phyloP scores from a whole-genome alignment of 2,888 invertebrate genomes.

The Steinernema hermaphroditum region DNA sequence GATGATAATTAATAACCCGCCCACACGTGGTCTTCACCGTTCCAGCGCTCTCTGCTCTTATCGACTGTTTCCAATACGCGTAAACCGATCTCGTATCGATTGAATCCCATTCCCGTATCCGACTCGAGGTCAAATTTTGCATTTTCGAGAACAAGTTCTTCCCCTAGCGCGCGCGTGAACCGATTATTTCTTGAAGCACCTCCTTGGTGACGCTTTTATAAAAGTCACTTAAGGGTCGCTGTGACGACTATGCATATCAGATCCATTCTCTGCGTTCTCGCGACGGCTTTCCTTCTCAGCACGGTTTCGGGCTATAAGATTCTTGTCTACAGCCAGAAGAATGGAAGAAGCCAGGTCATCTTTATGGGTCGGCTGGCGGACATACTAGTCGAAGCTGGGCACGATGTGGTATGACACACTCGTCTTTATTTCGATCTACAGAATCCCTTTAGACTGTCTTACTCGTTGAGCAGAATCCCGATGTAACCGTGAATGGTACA shows the following conservation, averaged over 20 bases:
- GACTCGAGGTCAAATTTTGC: not conserved
- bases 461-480: conserved; percentile 7
- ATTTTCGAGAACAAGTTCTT: not conserved
- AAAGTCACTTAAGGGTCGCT: not conserved
- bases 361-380: not conserved
- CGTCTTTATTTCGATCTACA: not conserved
- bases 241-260: not conserved
- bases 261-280: not conserved
- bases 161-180: not conserved
- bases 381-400: conserved; percentile 9
- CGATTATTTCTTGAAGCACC: not conserved
- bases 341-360: not conserved
- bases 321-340: conserved; percentile 1
- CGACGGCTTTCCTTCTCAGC: not conserved
- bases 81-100: conserved; percentile 6
- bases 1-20: too few relatives aligned
- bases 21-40: too few relatives aligned
- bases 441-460: not conserved
- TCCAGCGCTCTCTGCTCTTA: too few relatives aligned
- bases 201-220: not conserved
- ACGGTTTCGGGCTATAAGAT: not conserved
- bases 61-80: not conserved
- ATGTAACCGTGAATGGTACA: not conserved
- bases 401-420: conserved; percentile 20
- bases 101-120: not conserved